Evolutionary conservation across 92 coral and sea anemone genomes (phyloP).

Genomic region (Porites cylindrica): DNA sequence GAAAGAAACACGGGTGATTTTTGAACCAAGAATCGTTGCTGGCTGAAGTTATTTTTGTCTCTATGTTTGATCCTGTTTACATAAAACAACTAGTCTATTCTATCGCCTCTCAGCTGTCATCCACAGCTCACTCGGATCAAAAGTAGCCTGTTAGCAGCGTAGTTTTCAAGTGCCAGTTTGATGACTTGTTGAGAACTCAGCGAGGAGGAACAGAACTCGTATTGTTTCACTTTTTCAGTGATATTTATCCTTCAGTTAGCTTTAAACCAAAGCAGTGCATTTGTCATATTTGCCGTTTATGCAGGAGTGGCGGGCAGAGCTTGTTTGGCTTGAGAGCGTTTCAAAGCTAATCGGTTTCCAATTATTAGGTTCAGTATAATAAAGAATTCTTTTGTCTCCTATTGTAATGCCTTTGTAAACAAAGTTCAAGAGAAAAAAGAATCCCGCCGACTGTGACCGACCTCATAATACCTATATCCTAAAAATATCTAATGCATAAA

Average conservation of each 20-base stretch:
- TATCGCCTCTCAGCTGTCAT: neutral
- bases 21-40: neutral
- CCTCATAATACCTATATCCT: too few species aligned
- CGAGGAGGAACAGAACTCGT: neutral
- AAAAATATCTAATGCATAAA: too few species aligned
- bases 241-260: neutral
- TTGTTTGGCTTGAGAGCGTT: constrained; percentile 7
- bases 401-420: constrained; percentile 18
- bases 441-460: neutral
- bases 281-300: neutral
- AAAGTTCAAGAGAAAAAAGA: neutral
- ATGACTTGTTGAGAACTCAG: neutral
- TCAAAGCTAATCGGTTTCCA: constrained; percentile 36
- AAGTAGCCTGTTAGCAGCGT: neutral
- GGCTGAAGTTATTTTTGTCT: neutral
- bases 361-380: constrained; percentile 18
- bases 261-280: neutral
- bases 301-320: neutral
- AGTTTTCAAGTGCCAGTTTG: neutral
- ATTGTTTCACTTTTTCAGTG: neutral
- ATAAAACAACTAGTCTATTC: neutral
- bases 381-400: constrained; percentile 10
- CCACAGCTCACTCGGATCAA: neutral
- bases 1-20: neutral
- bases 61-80: constrained; percentile 3